Evolutionary conservation across 2,888 invertebrate species (phyloP), one percentile per base, ranked within the genome.

Genomic region (Nephrotoma guestfalica): DNA sequence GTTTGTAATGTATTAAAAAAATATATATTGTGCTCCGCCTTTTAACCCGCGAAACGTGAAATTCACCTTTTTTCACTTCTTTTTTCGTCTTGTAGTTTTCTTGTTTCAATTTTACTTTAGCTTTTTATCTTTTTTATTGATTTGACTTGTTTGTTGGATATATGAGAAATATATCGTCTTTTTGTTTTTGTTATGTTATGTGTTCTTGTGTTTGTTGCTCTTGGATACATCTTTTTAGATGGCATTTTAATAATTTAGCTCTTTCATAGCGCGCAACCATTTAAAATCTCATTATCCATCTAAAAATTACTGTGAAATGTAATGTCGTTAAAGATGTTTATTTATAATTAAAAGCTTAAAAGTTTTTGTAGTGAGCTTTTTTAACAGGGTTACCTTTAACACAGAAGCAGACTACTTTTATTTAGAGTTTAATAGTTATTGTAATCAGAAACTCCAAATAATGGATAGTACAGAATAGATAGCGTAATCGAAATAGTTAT

Each of bases 21-120:
- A 84, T 42, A 41, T 84, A 41, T 84, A 84, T 84, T 84, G 84
- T 84, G 84, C 84, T 84, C 84, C 84, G 84, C 84, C 84, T 84
- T 84, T 84, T 84, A 84, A 84, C 84, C 84, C 84, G 84, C 84
- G 84, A 84, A 84, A 84, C 84, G 84, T 84, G 84, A 84, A 84
- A 84, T 84, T 84, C 84, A 84, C 84, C 84, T 84, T 84, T 71
- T 84, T 84, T 84, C 84, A 84, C 84, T 84, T 84, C 84, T 84
- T 84, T 84, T 41, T 83, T 41, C 41, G 41, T 41, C 83, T 83
- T 83, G n/a, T 15, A 57, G 51, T 57, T 57, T 57, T 57, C 15
- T 57, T 57, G 30, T 30, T 30, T 30, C 30, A 30, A 30, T 30
- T 57, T 57, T 57, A 57, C 15, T 57, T 71, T 71, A 30, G 30